A percentile compares a stretch with the other conserved stretches of the same genome.
phyloP scores from a whole-genome alignment of 1,140 invertebrate genomes.

The Amphibalanus amphitrite region DNA sequence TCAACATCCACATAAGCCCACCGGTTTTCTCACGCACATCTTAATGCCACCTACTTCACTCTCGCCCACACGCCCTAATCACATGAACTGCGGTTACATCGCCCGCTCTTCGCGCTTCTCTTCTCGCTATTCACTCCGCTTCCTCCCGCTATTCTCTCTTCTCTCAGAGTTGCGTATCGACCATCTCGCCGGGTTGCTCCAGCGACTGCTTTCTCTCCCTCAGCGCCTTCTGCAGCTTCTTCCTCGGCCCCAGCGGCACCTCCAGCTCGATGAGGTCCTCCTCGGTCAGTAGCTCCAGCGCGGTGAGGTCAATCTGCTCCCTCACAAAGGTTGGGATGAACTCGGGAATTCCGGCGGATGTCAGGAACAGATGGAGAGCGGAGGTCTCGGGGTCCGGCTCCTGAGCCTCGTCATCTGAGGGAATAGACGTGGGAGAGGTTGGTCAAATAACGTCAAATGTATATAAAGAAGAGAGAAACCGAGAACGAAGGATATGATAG shows the following conservation, averaged over 20 bases:
- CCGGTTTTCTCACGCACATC: no score
- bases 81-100: no score
- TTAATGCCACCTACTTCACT: no score
- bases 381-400: conserved; percentile 23
- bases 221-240: conserved; percentile 70
- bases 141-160: no score
- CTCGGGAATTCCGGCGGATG: conserved; percentile 53
- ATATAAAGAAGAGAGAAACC: background rate
- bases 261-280: conserved; percentile 64
- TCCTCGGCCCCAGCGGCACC: conserved; percentile 59
- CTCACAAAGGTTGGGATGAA: conserved; percentile 56
- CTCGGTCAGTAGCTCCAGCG: conserved; percentile 73
- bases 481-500: no score
- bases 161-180: no score
- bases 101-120: no score
- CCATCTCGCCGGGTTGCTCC: no score
- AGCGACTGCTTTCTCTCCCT: conserved; percentile 54
- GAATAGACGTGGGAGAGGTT: conserved; percentile 5
- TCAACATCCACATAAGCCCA: no score
- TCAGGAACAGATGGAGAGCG: conserved; percentile 63
- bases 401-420: conserved; percentile 32
- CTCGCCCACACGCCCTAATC: no score
- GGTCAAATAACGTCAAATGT: no score
- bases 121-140: no score
- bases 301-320: conserved; percentile 82